Evolutionary conservation across 1,140 invertebrate genomes (phyloP).

Genomic region (Nixonia krombeini): DNA sequence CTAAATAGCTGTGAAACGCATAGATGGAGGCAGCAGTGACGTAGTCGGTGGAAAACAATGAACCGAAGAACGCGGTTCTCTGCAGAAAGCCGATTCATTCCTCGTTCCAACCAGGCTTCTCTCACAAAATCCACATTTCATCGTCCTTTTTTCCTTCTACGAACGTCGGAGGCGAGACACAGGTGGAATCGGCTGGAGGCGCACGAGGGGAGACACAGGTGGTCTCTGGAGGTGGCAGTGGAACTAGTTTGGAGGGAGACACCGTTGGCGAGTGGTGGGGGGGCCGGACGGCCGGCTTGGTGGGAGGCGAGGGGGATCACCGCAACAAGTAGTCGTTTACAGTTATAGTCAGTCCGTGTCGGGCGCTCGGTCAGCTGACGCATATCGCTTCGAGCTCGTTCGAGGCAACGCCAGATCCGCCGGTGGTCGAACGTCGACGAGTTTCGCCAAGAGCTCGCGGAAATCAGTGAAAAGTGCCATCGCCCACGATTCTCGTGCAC

Average conservation of each 20-base stretch:
- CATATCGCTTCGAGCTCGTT: conserved; percentile 27
- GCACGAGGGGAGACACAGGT: conserved; percentile 28
- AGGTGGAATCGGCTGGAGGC: conserved; percentile 12
- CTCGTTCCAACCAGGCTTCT: no score
- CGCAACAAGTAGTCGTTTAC: conserved; percentile 72
- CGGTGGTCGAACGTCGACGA: neutral
- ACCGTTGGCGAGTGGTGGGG: conserved; percentile 31
- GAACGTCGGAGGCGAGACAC: conserved; percentile 3
- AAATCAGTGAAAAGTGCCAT: neutral
- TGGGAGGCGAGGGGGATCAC: conserved; percentile 50
- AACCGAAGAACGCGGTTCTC: no score
- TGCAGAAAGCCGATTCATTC: no score
- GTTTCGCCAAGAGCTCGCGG: no score
- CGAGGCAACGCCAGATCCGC: conserved; percentile 23
- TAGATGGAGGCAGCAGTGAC: no score
- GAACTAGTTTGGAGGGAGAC: conserved; percentile 20
- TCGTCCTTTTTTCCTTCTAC: conserved; percentile 1
- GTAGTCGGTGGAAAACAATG: no score
- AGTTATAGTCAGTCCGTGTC: conserved; percentile 73
- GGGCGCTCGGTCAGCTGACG: conserved; percentile 69
- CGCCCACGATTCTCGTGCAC: no score
- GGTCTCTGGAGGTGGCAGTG: conserved; percentile 20
- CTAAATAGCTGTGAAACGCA: no score
- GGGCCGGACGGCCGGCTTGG: conserved; percentile 14
- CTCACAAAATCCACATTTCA: neutral